Evolutionary conservation across 64 coral and sea anemone species (phyloP), one percentile per base, ranked within the genome.

Genomic region (Trachythela sp.): DNA sequence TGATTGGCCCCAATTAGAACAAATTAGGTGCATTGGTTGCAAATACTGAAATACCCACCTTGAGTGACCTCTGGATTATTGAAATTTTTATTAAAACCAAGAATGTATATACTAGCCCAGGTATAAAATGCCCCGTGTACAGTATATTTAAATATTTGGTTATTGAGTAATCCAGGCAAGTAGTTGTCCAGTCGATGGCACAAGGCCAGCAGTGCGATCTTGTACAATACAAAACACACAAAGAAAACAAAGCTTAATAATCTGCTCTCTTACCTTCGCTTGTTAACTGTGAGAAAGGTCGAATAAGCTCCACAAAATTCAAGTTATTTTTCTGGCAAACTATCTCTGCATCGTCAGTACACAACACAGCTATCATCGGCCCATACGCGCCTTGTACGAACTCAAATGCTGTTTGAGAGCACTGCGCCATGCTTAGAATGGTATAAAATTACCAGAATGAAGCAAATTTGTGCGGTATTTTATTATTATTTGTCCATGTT

Each of bases 271-370:
- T 95, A 99, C 96, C 96, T 93, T 99, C 96, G 84, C 76, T 99
- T 40, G 96, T 93, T 11, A 99, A 93, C 84, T 99, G 96, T 43
- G 93, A 99, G 83, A 99, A 99, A 9, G 96, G 96, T n/a, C 96
- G 96, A 37, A 92, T 91, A 77, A 99, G 91, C 87, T 99, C 96
- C 70, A 95, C 96, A 88, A 99, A 99, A 14, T 91, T 93, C 34
- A 99, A 87, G 59, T 93, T 90, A 34, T 99, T 99, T 41, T 99
- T 99, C 91, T 94, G 91, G 58, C 93, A 99, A 9, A 95, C 54
- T 80, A 88, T 94, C 50, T 99, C 93, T 13, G 93, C 96, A 88
- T 99, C 96, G 32, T 99, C 96, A 88, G 93, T 99, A 83, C 91
- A 99, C 88, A 94, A 93, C 26, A 99, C 96, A 45, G 96, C 96